Percentiles rank a stretch among this genome's conserved stretches.
These are phyloP conservation scores for Drosophila neutralis DNA, from an alignment of 2,888 invertebrate species.

Conservation along the genomic window DNA sequence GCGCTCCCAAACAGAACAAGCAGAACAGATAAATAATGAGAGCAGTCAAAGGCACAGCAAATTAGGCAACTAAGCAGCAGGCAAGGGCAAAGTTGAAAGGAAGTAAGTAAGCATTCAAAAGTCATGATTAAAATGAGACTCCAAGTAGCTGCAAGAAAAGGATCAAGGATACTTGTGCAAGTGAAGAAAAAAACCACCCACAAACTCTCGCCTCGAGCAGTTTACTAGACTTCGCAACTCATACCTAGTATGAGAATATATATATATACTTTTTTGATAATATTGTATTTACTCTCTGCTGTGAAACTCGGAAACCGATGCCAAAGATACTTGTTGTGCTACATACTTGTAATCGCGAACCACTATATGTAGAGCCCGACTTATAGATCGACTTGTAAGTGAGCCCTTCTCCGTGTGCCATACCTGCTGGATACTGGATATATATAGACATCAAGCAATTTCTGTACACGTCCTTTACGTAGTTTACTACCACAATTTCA, in stretches of 20 bases:
- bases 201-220: neutral
- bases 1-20: neutral
- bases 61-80: neutral
- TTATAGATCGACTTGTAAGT: neutral
- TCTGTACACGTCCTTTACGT: constrained; percentile 17
- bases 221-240: neutral
- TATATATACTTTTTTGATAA: neutral
- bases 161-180: neutral
- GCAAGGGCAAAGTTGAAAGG: constrained; percentile 1
- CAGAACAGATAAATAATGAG: neutral
- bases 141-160: constrained; percentile 16
- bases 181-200: constrained; percentile 1
- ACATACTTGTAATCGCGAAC: neutral
- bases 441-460: neutral
- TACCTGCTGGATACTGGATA: neutral
- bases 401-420: neutral
- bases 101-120: neutral
- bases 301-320: neutral
- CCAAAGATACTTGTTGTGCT: neutral
- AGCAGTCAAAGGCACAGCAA: neutral
- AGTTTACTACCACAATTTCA: constrained; percentile 31
- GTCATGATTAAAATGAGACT: constrained; percentile 9
- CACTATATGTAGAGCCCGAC: neutral
- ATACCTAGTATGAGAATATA: neutral
- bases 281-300: neutral